A percentile compares a stretch with the other conserved stretches of the same genome.
These are phyloP conservation scores for Drosophila helvetica DNA, from an alignment of 2,888 invertebrate genomes.

Conservation along the genomic window DNA sequence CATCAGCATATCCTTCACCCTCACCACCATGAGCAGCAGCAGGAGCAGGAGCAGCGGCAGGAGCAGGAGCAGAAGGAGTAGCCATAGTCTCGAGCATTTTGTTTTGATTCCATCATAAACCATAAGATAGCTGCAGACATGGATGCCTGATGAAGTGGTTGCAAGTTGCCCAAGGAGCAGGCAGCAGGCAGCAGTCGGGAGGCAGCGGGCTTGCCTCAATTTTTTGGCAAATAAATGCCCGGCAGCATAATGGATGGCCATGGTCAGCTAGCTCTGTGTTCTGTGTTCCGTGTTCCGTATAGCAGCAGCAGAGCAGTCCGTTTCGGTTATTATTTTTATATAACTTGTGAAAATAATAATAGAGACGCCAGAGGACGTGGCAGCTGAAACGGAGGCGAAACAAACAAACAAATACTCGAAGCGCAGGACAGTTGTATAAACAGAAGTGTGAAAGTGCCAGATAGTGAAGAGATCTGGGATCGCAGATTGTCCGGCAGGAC, in stretches of 20 bases:
- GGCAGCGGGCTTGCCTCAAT: slow-evolving; percentile 60
- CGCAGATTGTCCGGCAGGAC: slow-evolving; percentile 20
- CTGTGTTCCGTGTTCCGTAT: slow-evolving; percentile 1
- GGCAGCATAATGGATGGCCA: slow-evolving; percentile 80
- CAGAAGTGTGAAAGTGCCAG: slow-evolving; percentile 80
- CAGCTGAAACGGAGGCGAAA: slow-evolving; percentile 14
- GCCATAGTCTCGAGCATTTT: slow-evolving; percentile 60
- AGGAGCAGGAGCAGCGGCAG: slow-evolving; percentile 24
- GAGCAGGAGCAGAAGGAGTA: slow-evolving; percentile 5
- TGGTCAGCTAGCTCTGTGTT: slow-evolving; percentile 34
- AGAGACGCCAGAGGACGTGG: slow-evolving; percentile 52
- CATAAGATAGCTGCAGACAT: slow-evolving; percentile 71
- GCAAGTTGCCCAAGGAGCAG: slow-evolving; percentile 67
- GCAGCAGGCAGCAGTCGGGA: slow-evolving; percentile 17
- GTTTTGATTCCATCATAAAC: slow-evolving; percentile 78
- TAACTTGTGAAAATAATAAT: slow-evolving; percentile 80
- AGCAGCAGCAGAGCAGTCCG: slow-evolving; percentile 34
- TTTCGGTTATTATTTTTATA: slow-evolving; percentile 78
- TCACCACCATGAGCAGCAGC: not conserved
- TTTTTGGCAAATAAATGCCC: slow-evolving; percentile 81
- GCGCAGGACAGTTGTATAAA: slow-evolving; percentile 77
- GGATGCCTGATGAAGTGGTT: slow-evolving; percentile 77
- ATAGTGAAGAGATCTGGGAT: slow-evolving; percentile 63
- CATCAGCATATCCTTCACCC: slow-evolving; percentile 35
- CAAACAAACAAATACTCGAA: slow-evolving; percentile 58